These are phyloP conservation scores for Saxidomus purpurata DNA, from an alignment of 1,140 invertebrate species.

Conservation along the genomic window DNA sequence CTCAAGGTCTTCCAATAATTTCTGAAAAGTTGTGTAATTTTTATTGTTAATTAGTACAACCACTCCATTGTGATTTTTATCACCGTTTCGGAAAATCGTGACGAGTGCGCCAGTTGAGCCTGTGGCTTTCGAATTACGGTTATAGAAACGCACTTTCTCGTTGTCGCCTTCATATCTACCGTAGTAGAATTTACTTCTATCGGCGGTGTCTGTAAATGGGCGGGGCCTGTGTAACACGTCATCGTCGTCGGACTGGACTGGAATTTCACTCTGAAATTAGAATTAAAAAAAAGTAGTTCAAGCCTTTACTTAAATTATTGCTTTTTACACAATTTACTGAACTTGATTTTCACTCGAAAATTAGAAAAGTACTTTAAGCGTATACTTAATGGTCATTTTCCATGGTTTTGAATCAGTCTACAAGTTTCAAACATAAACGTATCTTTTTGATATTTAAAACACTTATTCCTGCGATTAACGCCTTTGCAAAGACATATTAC, in stretches of 20 bases:
- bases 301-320: too few relatives aligned
- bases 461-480: too few relatives aligned
- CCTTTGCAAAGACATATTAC: too few relatives aligned
- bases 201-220: slow-evolving; percentile 67
- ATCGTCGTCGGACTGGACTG: slow-evolving; percentile 59
- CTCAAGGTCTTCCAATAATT: slow-evolving; percentile 91
- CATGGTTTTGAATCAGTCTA: too few relatives aligned
- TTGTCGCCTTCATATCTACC: slow-evolving; percentile 36
- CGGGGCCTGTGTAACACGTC: slow-evolving; percentile 53
- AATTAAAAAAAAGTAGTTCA: too few relatives aligned
- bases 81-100: slow-evolving; percentile 97
- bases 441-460: too few relatives aligned
- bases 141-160: slow-evolving; percentile 7
- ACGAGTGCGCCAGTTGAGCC: slow-evolving; percentile 88
- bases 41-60: slow-evolving; percentile 95
- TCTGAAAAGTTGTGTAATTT: slow-evolving; percentile 93
- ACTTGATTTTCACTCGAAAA: too few relatives aligned
- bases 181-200: slow-evolving; percentile 34
- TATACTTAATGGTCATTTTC: too few relatives aligned
- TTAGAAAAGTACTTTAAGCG: too few relatives aligned
- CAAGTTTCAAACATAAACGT: too few relatives aligned
- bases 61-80: slow-evolving; percentile 95
- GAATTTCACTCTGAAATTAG: slow-evolving; percentile 76
- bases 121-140: slow-evolving; percentile 38
- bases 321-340: too few relatives aligned